Percentiles rank a stretch among this genome's conserved stretches.
These are phyloP conservation scores for Hybognathus amarus DNA, from an alignment of 2,797 vertebrate genomes.

Conservation along the genomic window DNA sequence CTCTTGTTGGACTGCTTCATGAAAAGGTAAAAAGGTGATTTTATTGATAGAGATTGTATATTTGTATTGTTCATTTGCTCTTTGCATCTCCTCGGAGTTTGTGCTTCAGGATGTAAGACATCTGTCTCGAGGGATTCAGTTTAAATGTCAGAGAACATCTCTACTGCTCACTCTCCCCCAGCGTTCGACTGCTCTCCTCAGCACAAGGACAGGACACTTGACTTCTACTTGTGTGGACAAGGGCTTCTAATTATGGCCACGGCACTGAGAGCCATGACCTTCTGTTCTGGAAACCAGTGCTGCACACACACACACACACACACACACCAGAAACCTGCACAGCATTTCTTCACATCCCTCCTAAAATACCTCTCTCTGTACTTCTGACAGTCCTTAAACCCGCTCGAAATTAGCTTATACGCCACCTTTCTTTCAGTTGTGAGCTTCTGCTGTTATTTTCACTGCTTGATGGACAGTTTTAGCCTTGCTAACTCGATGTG, in stretches of 20 bases:
- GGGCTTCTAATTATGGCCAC: conserved; percentile 41
- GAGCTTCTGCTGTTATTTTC: conserved; percentile 23
- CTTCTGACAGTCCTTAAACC: conserved; percentile 16
- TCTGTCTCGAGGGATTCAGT: conserved; percentile 34
- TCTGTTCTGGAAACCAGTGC: conserved; percentile 6
- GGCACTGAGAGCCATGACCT: conserved; percentile 40
- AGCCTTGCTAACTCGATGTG: conserved; percentile 19
- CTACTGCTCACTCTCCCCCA: not conserved
- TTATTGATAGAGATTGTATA: conserved; percentile 33
- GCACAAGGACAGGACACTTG: conserved; percentile 44
- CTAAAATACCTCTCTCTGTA: not conserved
- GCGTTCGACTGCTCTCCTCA: conserved; percentile 15
- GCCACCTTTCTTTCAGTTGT: conserved; percentile 19
- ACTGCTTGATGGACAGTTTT: conserved; percentile 38
- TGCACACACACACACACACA: not conserved
- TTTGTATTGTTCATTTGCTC: conserved; percentile 49
- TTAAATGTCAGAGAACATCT: conserved; percentile 57
- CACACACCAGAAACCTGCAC: conserved; percentile 18
- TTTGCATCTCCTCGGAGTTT: conserved; percentile 33
- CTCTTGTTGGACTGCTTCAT: conserved; percentile 23
- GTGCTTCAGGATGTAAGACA: conserved; percentile 48
- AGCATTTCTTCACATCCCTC: conserved; percentile 23
- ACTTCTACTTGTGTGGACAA: conserved; percentile 40
- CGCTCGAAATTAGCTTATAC: conserved; percentile 5
- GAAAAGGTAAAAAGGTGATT: conserved; percentile 22